phyloP scores from a whole-genome alignment of 2,113 vertebrate genomes.

The Tympanuchus pallidicinctus region DNA sequence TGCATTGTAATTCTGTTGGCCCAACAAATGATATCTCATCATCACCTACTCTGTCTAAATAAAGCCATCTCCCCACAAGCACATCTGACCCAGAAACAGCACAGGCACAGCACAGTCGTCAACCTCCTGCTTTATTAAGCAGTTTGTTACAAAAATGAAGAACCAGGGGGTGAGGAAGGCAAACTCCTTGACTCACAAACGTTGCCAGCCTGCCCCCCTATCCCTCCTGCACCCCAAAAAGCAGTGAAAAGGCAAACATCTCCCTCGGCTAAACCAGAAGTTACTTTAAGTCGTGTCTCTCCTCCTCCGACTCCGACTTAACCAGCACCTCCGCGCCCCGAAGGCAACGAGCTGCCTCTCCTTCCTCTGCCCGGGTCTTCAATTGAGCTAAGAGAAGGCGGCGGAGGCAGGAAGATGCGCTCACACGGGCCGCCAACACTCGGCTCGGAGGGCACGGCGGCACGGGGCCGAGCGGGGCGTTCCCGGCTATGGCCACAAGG shows the following conservation, averaged over 20 bases:
- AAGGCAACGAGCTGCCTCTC: neutral
- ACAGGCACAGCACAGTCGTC: neutral
- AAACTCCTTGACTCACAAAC: neutral
- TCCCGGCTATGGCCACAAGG: slow-evolving; percentile 73
- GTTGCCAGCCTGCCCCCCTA: neutral
- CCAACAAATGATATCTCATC: neutral
- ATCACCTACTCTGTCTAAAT: slow-evolving; percentile 40
- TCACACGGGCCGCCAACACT: neutral
- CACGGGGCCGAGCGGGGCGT: neutral
- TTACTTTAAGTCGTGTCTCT: neutral
- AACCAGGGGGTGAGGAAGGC: accelerated
- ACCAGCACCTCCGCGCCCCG: neutral
- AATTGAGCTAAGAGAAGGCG: neutral
- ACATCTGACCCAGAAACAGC: neutral
- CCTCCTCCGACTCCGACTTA: neutral
- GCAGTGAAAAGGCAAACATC: neutral
- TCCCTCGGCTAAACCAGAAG: neutral
- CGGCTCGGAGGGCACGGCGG: neutral
- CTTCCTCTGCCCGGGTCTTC: neutral
- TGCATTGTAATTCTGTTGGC: slow-evolving; percentile 24
- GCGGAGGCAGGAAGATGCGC: neutral
- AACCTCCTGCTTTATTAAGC: neutral
- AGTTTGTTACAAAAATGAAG: neutral
- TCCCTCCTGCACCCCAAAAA: neutral
- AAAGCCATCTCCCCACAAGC: neutral